These are phyloP conservation scores for Netelia inedita DNA, from an alignment of 2,888 invertebrate genomes.

Conservation along the genomic window DNA sequence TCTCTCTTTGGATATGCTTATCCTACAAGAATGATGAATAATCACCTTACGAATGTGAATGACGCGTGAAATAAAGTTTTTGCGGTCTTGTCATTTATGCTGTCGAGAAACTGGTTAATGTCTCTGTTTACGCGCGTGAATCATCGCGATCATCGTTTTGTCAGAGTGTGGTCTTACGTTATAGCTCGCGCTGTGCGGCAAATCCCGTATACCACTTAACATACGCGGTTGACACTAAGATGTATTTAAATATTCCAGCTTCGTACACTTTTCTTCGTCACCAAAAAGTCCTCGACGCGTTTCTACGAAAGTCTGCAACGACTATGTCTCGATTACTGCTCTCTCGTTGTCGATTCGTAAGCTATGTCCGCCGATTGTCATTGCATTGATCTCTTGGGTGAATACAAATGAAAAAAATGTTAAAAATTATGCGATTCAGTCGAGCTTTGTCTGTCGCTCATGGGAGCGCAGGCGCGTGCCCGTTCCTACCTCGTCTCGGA, in stretches of 20 bases:
- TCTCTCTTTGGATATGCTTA: conserved; percentile 6
- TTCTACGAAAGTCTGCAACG: conserved; percentile 37
- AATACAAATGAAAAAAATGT: conserved; percentile 2
- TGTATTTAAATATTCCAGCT: conserved; percentile 48
- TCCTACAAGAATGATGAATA: conserved; percentile 9
- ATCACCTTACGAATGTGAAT: conserved; percentile 29
- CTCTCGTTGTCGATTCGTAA: conserved; percentile 38
- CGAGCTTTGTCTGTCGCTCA: not conserved
- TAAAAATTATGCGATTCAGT: not conserved
- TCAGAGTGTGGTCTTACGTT: not conserved
- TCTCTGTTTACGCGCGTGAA: conserved; percentile 18
- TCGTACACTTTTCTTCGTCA: conserved; percentile 28
- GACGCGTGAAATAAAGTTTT: not conserved
- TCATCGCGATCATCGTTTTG: conserved; percentile 38
- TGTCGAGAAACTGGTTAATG: not conserved
- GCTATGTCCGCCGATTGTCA: conserved; percentile 2
- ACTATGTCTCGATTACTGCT: conserved; percentile 4
- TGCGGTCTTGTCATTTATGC: not conserved
- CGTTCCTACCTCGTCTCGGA: not conserved
- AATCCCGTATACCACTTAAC: conserved; percentile 1
- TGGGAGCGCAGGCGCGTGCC: not conserved
- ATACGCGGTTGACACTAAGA: not conserved
- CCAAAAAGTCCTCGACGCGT: conserved; percentile 11
- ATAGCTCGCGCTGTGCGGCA: not conserved
- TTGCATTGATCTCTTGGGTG: not conserved